Base-by-base conservation (phyloP, 64 coral and sea anemone genomes). In the Astreopora myriophthalma region DNA sequence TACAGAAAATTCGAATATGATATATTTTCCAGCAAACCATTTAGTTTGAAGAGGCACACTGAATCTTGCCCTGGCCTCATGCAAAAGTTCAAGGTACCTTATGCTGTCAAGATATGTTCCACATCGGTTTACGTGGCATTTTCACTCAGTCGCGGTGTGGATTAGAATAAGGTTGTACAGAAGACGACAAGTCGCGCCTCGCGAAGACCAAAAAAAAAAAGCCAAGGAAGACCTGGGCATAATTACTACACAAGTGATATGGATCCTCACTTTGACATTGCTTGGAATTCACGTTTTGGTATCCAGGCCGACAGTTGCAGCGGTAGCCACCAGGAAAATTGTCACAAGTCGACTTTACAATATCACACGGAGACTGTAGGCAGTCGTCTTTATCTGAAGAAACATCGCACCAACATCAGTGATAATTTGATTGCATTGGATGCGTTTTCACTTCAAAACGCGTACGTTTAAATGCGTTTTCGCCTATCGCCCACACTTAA, bases 321-420 rank as follows among this genome's bases (percentile, higher is more conserved):
- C 6, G 16, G 23, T 91, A 91, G 11, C 16, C 37, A 2, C 89
- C 89, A 52, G 32, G 3, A 12, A 16, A 0, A 25, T 91, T 91
- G 0, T 81, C 27, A 42, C 89, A 91, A 3, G 17, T 27, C 0
- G 89, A 91, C 26, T 20, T 60, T 28, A 2, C 7, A n/a, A 2
- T 22, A 33, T 83, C n/a, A 24, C 89, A 91, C 3, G 76, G 57
- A 30, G 24, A 27, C 0, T 57, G 17, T 22, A 14, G n/a, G 1
- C 89, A 92, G 22, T 92, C 89, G 28, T 92, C n/a, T 16, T 74
- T 74, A 84, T 92, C 89, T 92, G n/a, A 33, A 83, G 22, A 34
- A 34, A 30, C 5, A 81, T 4, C 61, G 10, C 19, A 24, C 19
- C 19, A 81, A 34, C 13, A 10, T 19, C 12, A 55, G 10, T 3